Evolutionary conservation across 2,797 vertebrate species (phyloP).

Genomic region (Micromesistius poutassou): DNA sequence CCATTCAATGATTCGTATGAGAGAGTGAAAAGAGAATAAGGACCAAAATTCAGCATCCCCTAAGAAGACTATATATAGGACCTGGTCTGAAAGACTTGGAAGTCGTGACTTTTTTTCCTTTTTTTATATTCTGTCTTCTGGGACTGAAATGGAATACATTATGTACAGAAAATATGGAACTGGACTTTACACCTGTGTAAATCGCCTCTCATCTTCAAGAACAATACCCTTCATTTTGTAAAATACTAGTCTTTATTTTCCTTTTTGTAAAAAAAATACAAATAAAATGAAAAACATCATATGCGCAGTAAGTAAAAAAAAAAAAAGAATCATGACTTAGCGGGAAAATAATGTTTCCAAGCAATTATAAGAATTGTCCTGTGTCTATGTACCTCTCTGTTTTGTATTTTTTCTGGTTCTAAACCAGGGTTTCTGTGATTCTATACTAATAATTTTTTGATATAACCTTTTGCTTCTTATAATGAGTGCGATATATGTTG

Average conservation of each 20-base stretch:
- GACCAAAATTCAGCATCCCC: constrained; percentile 10
- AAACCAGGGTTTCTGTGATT: constrained; percentile 99
- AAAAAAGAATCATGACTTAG: constrained; percentile 94
- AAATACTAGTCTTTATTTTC: constrained; percentile 99
- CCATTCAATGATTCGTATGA: constrained; percentile 97
- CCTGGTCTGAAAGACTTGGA: constrained; percentile 79
- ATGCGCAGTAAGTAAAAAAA: constrained; percentile 87
- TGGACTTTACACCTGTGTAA: constrained; percentile 89
- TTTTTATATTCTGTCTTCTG: constrained; percentile 78
- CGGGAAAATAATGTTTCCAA: constrained; percentile 98
- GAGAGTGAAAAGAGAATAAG: constrained; percentile 72
- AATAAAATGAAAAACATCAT: constrained; percentile 91
- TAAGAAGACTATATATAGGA: constrained; percentile 83
- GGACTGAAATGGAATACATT: constrained; percentile 91
- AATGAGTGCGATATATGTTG: constrained; percentile 99
- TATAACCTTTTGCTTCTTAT: constrained; percentile 99
- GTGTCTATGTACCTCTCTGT: constrained; percentile 99
- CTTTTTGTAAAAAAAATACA: constrained; percentile 80
- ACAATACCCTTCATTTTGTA: constrained; percentile 99
- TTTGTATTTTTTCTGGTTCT: constrained; percentile 99
- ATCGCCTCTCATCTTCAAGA: constrained; percentile 85
- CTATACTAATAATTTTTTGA: constrained; percentile 99
- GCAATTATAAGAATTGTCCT: constrained; percentile 99
- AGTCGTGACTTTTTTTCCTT: constrained; percentile 68
- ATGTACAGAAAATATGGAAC: constrained; percentile 93